These are phyloP conservation scores for Diacarnus erythraeanus DNA, from an alignment of 37 sponge, comb jelly and placozoan genomes.

Conservation along the genomic window DNA sequence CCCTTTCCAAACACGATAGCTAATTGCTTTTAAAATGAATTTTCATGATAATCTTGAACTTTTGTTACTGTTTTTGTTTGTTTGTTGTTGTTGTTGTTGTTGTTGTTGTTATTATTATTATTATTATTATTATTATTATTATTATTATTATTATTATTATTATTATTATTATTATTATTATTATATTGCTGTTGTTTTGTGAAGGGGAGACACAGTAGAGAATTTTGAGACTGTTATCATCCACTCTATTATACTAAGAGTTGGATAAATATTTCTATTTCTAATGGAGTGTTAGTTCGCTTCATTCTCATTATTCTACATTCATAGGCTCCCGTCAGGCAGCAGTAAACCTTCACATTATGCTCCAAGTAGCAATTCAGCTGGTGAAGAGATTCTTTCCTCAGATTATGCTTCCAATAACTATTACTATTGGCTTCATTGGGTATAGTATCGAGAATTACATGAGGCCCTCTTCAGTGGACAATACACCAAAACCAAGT, in stretches of 20 bases:
- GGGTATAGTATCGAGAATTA: conserved; percentile 60
- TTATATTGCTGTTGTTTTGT: neutral
- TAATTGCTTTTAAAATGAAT: neutral
- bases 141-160: neutral
- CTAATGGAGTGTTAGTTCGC: too few species aligned
- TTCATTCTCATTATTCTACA: too few species aligned
- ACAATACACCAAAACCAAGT: conserved; percentile 4
- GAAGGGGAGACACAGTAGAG: neutral
- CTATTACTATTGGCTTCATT: conserved; percentile 73
- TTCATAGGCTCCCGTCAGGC: too few species aligned
- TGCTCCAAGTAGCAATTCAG: conserved; percentile 26
- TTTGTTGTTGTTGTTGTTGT: too few species aligned
- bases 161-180: neutral
- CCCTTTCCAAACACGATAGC: too few species aligned
- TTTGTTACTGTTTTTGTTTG: neutral
- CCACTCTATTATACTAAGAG: too few species aligned
- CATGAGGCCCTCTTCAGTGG: conserved; percentile 12
- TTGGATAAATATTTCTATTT: neutral
- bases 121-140: conserved; percentile 6
- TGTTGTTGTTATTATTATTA: conserved; percentile 5
- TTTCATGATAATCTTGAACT: neutral
- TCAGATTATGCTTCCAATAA: conserved; percentile 71
- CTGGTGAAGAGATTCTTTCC: conserved; percentile 48
- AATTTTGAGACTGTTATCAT: neutral
- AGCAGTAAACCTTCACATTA: neutral